phyloP scores from a whole-genome alignment of 2,888 invertebrate genomes.

The Tortrix viridana region DNA sequence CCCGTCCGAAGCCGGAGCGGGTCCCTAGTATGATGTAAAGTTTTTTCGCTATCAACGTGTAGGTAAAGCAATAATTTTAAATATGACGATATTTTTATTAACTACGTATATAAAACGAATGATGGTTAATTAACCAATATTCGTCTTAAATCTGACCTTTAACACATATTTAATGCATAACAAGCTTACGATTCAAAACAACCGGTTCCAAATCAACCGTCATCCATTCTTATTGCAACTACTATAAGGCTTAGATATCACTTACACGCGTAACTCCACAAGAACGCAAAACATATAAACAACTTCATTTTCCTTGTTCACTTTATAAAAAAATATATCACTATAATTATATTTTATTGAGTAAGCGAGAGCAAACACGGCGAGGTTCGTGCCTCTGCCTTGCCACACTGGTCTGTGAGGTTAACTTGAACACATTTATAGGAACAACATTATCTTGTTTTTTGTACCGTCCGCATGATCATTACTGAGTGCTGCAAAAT shows the following conservation, averaged over 20 bases:
- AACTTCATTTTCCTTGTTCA: no score
- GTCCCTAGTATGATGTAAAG: no score
- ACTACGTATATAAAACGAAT: no score
- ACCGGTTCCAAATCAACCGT: no score
- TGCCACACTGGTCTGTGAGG: conserved; percentile 72
- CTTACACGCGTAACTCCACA: conserved; percentile 58
- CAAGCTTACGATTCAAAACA: no score
- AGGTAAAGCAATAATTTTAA: not conserved
- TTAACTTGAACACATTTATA: conserved; percentile 69
- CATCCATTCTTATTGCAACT: no score
- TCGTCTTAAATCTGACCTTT: no score
- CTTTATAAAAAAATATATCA: no score
- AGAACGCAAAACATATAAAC: conserved; percentile 40
- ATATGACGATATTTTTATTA: not conserved
- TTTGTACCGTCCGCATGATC: conserved; percentile 54
- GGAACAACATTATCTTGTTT: conserved; percentile 59
- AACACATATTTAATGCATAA: no score
- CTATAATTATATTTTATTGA: not conserved
- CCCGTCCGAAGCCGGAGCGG: no score
- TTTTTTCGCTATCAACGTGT: not conserved
- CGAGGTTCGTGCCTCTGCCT: conserved; percentile 52
- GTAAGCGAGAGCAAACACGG: conserved; percentile 35
- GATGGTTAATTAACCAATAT: no score
- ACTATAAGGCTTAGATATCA: conserved; percentile 33
- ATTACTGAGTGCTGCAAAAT: conserved; percentile 8